Evolutionary conservation across 2,797 vertebrate species (phyloP), one percentile per base, ranked within the genome.

Genomic region (Rhodeus uyekii): DNA sequence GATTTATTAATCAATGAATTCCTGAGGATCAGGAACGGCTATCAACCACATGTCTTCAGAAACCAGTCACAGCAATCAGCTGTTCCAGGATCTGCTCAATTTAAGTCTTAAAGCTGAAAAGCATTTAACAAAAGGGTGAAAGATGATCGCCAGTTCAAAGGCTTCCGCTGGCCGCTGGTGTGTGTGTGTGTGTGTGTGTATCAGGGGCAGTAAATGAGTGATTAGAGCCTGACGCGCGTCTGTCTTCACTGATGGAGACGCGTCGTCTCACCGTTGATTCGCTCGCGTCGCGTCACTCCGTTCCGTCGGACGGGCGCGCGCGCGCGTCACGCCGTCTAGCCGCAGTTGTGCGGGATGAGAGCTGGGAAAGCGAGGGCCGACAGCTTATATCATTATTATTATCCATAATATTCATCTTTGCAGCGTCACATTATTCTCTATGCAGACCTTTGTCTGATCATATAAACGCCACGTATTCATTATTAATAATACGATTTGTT

Each of bases 241-340:
- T 93, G 91, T 89, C 88, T 91, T 92, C 89, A 91, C 92, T 87
- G 91, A 91, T 90, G 93, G 93, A 94, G 94, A 94, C 94, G 93
- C 91, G 88, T 89, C 91, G 94, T 93, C 94, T 95, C 93, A 95
- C 91, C 94, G 94, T 95, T 95, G 93, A 95, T 95, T 93, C 91
- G 90, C 90, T 90, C 82, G 86, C 90, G 91, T 90, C 89, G 91
- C 91, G 91, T 90, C 87, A 87, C 64, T 89, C 91, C n/a, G n/a
- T n/a, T n/a, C n/a, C n/a, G n/a, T n/a, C n/a, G n/a, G n/a, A n/a
- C n/a, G n/a, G n/a, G n/a, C n/a, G n/a, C n/a, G n/a, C n/a, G n/a
- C n/a, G n/a, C n/a, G 61, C 61, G 72, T 55, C 72, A 19, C 72
- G 50, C 38, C 8, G 79, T 73, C 79, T 73, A 60, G 79, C 42